Conservation (phyloP, 2,888 invertebrate genomes). For the Geotrupes spiniger region DNA sequence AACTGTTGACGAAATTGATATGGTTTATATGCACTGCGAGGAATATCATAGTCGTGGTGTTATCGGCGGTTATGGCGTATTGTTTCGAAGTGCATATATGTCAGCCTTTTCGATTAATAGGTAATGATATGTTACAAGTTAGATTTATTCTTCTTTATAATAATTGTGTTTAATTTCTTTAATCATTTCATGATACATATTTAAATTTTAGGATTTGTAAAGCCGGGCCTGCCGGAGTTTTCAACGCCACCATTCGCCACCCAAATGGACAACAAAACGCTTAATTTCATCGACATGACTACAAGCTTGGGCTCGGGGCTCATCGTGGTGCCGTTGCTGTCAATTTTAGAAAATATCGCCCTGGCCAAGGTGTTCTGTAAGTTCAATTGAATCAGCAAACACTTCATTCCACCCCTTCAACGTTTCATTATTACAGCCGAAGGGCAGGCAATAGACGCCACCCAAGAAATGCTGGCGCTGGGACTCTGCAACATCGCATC, state of each 20-base stretch:
- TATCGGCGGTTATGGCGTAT: slow-evolving; percentile 66
- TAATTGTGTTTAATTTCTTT: no score
- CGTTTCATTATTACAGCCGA: slow-evolving; percentile 49
- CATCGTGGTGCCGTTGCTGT: slow-evolving; percentile 64
- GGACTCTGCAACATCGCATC: slow-evolving; percentile 64
- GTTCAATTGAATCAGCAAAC: slow-evolving; percentile 20
- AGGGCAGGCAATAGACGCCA: slow-evolving; percentile 62
- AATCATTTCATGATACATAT: no score
- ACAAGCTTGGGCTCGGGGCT: slow-evolving; percentile 64
- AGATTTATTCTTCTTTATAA: neutral
- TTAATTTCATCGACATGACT: slow-evolving; percentile 57
- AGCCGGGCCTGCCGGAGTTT: slow-evolving; percentile 66
- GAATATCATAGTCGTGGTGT: slow-evolving; percentile 73
- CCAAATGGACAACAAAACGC: slow-evolving; percentile 56
- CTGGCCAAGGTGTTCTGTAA: slow-evolving; percentile 66
- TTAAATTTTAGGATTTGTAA: slow-evolving; percentile 61
- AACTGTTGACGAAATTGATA: slow-evolving; percentile 55
- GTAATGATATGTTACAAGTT: slow-evolving; percentile 7
- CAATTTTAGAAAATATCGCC: slow-evolving; percentile 68
- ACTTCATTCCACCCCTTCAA: no score
- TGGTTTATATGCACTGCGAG: slow-evolving; percentile 74
- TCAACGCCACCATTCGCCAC: slow-evolving; percentile 66
- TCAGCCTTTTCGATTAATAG: slow-evolving; percentile 59
- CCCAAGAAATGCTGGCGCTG: slow-evolving; percentile 69
- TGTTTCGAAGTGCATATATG: slow-evolving; percentile 58